These are phyloP conservation scores for Tridacna crocea DNA, from an alignment of 2,888 invertebrate genomes.

Conservation along the genomic window DNA sequence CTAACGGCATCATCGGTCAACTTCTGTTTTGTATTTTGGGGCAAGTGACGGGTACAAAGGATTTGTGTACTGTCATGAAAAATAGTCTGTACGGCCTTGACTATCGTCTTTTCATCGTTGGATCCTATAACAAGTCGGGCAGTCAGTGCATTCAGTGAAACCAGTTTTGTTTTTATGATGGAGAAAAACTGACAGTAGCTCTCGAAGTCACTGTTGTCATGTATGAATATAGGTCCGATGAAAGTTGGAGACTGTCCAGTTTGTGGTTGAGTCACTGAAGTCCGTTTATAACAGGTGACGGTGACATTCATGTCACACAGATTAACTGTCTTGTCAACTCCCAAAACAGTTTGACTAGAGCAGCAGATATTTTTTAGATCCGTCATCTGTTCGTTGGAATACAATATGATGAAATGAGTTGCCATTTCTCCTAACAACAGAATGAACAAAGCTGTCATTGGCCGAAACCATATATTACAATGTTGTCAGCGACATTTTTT, in stretches of 20 bases:
- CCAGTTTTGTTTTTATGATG: conserved; percentile 3
- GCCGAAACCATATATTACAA: conserved; percentile 39
- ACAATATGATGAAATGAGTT: conserved; percentile 33
- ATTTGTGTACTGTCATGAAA: conserved; percentile 37
- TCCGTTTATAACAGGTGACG: conserved; percentile 31
- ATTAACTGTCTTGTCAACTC: conserved; percentile 49
- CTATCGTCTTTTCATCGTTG: conserved; percentile 41
- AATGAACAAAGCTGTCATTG: conserved; percentile 27
- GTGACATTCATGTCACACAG: too few species aligned
- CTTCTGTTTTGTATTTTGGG: conserved; percentile 35
- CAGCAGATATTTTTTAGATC: conserved; percentile 53
- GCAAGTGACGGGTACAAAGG: conserved; percentile 38
- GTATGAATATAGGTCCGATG: conserved; percentile 51
- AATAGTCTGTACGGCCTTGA: conserved; percentile 31
- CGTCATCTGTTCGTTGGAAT: conserved; percentile 42
- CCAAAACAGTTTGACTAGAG: conserved; percentile 35
- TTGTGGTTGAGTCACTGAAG: background rate
- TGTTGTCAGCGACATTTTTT: conserved; percentile 40
- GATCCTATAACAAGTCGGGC: conserved; percentile 39
- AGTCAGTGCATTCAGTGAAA: background rate
- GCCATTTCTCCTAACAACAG: conserved; percentile 30
- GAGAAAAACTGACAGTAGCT: too few species aligned
- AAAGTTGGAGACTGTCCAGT: conserved; percentile 41
- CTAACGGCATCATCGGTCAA: conserved; percentile 35
- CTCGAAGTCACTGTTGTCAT: conserved; percentile 55